Conservation (phyloP, 2,888 invertebrate genomes). For the Drosophila merina region DNA sequence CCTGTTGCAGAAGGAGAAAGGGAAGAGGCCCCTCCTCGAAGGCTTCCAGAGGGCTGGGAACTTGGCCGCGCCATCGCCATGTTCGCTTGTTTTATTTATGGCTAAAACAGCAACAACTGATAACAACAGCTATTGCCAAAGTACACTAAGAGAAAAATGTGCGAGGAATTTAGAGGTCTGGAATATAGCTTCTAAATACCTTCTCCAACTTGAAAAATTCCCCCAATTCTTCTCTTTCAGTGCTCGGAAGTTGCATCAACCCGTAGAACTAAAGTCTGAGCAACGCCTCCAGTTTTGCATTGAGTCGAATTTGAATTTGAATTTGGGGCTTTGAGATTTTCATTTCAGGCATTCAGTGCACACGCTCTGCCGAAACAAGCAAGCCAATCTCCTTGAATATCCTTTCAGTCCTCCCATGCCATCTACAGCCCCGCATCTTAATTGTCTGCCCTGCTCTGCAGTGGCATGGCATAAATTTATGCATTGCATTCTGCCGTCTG, state of each 20-base stretch:
- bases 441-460: slow-evolving; percentile 62
- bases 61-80: slow-evolving; percentile 48
- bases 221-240: neutral
- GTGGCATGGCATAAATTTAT: slow-evolving; percentile 74
- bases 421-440: slow-evolving; percentile 50
- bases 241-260: slow-evolving; percentile 16
- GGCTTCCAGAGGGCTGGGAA: slow-evolving; percentile 9
- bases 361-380: slow-evolving; percentile 68
- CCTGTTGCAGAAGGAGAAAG: slow-evolving; percentile 11
- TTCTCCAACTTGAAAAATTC: no score
- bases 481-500: slow-evolving; percentile 70
- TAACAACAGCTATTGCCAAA: slow-evolving; percentile 1
- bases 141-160: neutral
- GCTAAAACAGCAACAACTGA: slow-evolving; percentile 39
- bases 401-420: slow-evolving; percentile 3
- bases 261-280: slow-evolving; percentile 20
- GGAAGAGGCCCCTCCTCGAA: slow-evolving; percentile 26
- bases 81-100: slow-evolving; percentile 75
- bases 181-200: no score
- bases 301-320: slow-evolving; percentile 44
- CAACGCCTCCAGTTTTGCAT: slow-evolving; percentile 56
- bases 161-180: neutral
- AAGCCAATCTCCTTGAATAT: slow-evolving; percentile 65
- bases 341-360: slow-evolving; percentile 77
- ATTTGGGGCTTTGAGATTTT: slow-evolving; percentile 56